Evolutionary conservation across 2,113 vertebrate species (phyloP).

Genomic region (Oostethus manadensis): DNA sequence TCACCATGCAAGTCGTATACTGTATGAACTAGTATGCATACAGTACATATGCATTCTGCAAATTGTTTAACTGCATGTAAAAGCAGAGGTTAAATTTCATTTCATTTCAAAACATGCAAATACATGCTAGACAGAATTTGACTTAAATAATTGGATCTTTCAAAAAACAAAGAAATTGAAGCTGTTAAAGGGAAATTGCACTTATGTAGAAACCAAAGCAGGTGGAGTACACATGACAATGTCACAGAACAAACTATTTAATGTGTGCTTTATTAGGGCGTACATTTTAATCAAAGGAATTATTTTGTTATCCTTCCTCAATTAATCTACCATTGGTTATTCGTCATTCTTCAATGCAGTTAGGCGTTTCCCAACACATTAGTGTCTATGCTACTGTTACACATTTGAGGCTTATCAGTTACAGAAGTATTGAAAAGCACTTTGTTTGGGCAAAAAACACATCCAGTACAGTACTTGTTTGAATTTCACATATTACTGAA

Average conservation of each 20-base stretch:
- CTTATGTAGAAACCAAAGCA: background rate
- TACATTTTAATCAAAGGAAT: background rate
- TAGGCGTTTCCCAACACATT: slow-evolving; percentile 43
- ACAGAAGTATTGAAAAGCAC: slow-evolving; percentile 66
- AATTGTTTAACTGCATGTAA: slow-evolving; percentile 19
- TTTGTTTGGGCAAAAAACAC: slow-evolving; percentile 66
- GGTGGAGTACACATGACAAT: background rate
- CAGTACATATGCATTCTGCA: slow-evolving; percentile 48
- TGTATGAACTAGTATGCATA: slow-evolving; percentile 28
- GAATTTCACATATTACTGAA: slow-evolving; percentile 47
- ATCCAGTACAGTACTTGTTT: slow-evolving; percentile 2
- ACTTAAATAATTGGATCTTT: background rate
- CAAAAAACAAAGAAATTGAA: background rate
- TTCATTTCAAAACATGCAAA: background rate
- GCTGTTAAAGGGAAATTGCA: background rate
- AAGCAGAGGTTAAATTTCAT: background rate
- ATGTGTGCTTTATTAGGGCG: background rate
- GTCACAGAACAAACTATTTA: background rate
- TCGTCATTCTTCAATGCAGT: background rate
- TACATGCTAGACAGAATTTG: background rate
- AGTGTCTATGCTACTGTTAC: slow-evolving; percentile 40
- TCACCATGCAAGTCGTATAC: slow-evolving; percentile 13
- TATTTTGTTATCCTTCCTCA: background rate
- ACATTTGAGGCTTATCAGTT: slow-evolving; percentile 44
- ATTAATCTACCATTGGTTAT: background rate